Evolutionary conservation across 2,113 vertebrate genomes (phyloP).

Genomic region (Prietella phreatophila): DNA sequence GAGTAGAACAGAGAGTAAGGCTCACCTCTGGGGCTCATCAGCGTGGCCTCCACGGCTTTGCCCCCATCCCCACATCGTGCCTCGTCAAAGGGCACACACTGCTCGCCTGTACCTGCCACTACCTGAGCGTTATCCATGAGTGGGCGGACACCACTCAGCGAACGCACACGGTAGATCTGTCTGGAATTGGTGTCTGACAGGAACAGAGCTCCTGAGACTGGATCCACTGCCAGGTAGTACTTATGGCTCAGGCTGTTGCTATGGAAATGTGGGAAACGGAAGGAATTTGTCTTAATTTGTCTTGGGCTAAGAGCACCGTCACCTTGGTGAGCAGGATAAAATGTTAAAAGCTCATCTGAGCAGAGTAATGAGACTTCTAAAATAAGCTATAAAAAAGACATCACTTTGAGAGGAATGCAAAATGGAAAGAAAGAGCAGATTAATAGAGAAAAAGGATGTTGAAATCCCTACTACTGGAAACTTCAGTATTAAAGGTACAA

Average conservation of each 20-base stretch:
- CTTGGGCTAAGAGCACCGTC: constrained; percentile 43
- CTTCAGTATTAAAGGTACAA: background rate
- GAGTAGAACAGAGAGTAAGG: background rate
- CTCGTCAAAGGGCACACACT: constrained; percentile 87
- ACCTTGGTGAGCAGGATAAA: constrained; percentile 53
- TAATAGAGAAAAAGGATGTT: constrained; percentile 1
- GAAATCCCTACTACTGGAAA: constrained; percentile 3
- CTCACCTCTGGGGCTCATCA: constrained; percentile 89
- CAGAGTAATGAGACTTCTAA: constrained; percentile 46
- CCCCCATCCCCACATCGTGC: constrained; percentile 84
- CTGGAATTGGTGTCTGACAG: constrained; percentile 87
- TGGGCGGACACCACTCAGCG: constrained; percentile 74
- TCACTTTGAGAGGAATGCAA: constrained; percentile 28
- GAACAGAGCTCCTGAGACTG: constrained; percentile 80
- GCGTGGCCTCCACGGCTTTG: constrained; percentile 82
- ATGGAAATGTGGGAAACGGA: constrained; percentile 42
- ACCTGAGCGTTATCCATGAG: constrained; percentile 81
- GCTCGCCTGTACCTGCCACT: constrained; percentile 84
- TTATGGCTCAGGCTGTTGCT: constrained; percentile 90
- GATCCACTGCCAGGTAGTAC: constrained; percentile 87
- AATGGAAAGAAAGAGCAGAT: constrained; percentile 21
- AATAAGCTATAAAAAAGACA: constrained; percentile 44
- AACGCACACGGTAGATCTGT: constrained; percentile 81
- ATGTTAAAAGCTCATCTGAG: constrained; percentile 49
- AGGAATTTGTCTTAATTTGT: constrained; percentile 44